Conservation (phyloP, 2,797 vertebrate species). For the Myripristis jacobus region DNA sequence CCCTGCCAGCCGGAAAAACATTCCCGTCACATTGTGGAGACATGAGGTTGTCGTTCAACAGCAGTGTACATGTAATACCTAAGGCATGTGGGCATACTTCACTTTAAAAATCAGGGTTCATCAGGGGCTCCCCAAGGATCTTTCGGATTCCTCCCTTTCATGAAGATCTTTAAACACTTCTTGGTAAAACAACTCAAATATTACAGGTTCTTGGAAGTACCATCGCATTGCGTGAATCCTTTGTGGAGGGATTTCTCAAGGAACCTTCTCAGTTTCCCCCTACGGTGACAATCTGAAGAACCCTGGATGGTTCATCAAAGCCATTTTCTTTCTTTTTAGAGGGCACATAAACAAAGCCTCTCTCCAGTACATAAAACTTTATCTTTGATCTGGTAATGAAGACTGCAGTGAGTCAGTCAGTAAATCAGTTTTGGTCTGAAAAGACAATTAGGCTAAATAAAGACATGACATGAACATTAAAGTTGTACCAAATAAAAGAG, state of each 20-base stretch:
- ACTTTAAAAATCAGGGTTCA: constrained; percentile 1
- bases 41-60: constrained; percentile 18
- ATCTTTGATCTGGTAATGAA: constrained; percentile 47
- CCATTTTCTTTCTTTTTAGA: not conserved
- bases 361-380: constrained; percentile 23
- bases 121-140: not conserved
- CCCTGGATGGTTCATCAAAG: not conserved
- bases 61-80: constrained; percentile 7
- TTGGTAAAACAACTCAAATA: not conserved
- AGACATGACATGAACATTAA: constrained; percentile 43
- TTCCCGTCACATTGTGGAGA: constrained; percentile 3
- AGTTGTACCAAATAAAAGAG: constrained; percentile 19
- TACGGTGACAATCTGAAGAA: not conserved
- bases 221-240: not conserved
- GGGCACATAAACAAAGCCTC: constrained; percentile 7
- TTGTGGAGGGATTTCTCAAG: not conserved
- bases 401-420: constrained; percentile 36
- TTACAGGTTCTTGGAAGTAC: not conserved
- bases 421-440: constrained; percentile 36
- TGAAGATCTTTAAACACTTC: not conserved
- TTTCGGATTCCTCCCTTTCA: not conserved
- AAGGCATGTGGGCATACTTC: constrained; percentile 5
- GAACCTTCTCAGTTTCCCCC: not conserved
- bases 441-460: constrained; percentile 38
- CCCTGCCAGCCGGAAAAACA: constrained; percentile 10